Evolutionary conservation across 1,140 invertebrate genomes (phyloP).

Genomic region (Triops cancriformis): DNA sequence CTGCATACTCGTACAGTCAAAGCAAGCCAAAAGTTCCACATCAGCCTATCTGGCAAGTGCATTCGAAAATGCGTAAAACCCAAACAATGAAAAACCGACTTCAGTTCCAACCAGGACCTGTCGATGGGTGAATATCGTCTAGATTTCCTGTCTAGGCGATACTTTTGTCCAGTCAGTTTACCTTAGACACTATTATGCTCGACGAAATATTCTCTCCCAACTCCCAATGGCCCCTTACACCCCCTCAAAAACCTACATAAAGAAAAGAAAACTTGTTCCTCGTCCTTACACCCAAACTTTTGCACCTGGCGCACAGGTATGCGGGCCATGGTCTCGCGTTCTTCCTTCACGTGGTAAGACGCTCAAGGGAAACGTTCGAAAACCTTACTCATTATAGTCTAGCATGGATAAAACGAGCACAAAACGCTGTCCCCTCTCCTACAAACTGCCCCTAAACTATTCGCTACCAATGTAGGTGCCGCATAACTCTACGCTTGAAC

Average conservation of each 20-base stretch:
- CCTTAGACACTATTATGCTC: background rate
- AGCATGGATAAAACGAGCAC: too few species aligned
- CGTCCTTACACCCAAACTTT: background rate
- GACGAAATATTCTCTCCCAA: background rate
- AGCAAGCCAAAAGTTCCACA: too few species aligned
- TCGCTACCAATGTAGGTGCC: background rate
- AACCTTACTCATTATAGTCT: too few species aligned
- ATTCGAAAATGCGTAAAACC: background rate
- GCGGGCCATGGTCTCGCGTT: background rate
- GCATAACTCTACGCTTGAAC: background rate
- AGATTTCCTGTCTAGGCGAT: background rate
- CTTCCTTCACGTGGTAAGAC: background rate
- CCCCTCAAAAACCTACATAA: background rate
- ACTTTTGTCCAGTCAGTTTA: background rate
- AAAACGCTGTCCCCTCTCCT: background rate
- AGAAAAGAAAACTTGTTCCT: background rate
- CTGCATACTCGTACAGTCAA: too few species aligned
- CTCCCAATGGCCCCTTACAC: background rate
- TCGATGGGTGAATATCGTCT: background rate
- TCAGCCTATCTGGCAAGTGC: too few species aligned
- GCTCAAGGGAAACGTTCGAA: background rate
- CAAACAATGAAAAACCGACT: background rate
- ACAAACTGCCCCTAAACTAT: background rate
- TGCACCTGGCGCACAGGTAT: slow-evolving; percentile 2
- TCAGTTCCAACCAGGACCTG: background rate